Conservation (phyloP, 2,888 invertebrate species). For the Eremobia ochroleuca region DNA sequence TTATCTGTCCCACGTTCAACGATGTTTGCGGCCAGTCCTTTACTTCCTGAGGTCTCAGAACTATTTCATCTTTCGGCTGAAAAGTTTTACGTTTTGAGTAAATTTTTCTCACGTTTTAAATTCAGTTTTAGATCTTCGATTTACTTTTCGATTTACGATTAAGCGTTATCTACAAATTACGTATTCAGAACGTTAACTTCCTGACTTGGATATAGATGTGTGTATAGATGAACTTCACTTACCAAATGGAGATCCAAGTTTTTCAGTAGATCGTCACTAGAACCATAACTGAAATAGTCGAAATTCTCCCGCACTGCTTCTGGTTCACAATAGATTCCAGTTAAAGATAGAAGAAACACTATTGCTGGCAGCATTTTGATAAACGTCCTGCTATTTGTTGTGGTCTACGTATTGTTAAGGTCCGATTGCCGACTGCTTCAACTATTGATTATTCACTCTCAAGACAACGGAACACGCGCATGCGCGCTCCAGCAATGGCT, state of each 20-base stretch:
- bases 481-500: conserved; percentile 78
- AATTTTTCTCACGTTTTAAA: neutral
- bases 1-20: conserved; percentile 95
- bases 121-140: neutral
- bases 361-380: conserved; percentile 81
- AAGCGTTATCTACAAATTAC: neutral
- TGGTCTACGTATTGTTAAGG: conserved; percentile 75
- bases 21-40: conserved; percentile 92
- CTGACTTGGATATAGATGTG: neutral
- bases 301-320: conserved; percentile 88
- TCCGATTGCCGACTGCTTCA: conserved; percentile 74
- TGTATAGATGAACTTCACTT: conserved; percentile 65
- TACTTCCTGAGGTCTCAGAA: conserved; percentile 92
- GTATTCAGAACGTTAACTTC: neutral
- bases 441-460: conserved; percentile 83
- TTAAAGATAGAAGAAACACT: conserved; percentile 73
- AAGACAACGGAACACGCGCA: conserved; percentile 75
- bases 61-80: conserved; percentile 88
- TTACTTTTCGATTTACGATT: neutral
- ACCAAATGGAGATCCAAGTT: conserved; percentile 85
- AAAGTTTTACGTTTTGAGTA: conserved; percentile 19
- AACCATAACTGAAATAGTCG: conserved; percentile 87
- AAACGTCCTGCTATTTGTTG: conserved; percentile 75
- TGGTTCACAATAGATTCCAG: conserved; percentile 83
- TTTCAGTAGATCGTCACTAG: conserved; percentile 84